Evolutionary conservation across 2,888 invertebrate species (phyloP).

Genomic region (Lacanobia wlatinum): DNA sequence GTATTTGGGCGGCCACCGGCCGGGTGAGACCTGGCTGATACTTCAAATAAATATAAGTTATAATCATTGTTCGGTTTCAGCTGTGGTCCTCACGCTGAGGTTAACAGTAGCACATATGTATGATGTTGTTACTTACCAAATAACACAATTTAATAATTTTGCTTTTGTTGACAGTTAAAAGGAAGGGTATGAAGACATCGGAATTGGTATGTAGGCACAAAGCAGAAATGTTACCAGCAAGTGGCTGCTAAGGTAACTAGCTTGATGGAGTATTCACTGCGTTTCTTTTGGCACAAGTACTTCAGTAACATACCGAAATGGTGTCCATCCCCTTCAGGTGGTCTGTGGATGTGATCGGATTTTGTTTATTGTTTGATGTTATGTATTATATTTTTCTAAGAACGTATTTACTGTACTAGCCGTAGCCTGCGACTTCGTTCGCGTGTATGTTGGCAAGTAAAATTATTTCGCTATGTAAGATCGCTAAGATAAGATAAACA

Average conservation of each 20-base stretch:
- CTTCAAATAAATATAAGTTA: too few species aligned
- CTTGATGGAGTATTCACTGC: too few species aligned
- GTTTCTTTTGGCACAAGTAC: neutral
- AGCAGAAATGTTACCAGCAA: neutral
- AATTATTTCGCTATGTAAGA: too few species aligned
- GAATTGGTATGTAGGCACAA: neutral
- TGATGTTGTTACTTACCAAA: neutral
- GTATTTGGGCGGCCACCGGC: too few species aligned
- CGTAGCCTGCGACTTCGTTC: too few species aligned
- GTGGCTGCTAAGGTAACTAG: neutral
- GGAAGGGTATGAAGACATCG: neutral
- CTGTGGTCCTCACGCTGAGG: neutral
- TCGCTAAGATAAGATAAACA: too few species aligned
- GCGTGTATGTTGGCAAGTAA: too few species aligned
- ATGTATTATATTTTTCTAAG: neutral
- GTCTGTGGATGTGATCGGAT: too few species aligned
- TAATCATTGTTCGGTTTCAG: neutral
- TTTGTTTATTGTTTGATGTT: neutral
- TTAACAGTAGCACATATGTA: neutral
- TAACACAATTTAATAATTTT: neutral
- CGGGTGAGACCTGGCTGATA: too few species aligned
- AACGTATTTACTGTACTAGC: neutral
- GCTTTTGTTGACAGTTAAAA: neutral
- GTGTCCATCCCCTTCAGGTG: too few species aligned
- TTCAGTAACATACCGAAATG: neutral